A percentile compares a stretch with the other conserved stretches of the same genome.
Evolutionary conservation across 2,888 invertebrate species (phyloP).

Genomic region (Barypeithes pellucidus): DNA sequence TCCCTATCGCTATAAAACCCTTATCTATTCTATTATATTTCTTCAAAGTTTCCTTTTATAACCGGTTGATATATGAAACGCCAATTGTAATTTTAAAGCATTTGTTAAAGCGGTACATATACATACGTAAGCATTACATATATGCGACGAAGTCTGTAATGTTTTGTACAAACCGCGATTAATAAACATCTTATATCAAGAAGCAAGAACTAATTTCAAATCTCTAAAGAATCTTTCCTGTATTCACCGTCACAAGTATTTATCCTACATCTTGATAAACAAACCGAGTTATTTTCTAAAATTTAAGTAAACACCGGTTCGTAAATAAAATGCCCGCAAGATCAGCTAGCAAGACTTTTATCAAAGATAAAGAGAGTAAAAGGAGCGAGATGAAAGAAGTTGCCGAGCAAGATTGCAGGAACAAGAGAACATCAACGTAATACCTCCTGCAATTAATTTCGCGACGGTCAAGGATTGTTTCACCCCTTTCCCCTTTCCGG

Average conservation of each 20-base stretch:
- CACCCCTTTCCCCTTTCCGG: slow-evolving; percentile 10
- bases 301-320: slow-evolving; percentile 46
- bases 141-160: slow-evolving; percentile 7
- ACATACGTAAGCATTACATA: not conserved
- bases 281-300: slow-evolving; percentile 54
- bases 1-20: too few relatives aligned
- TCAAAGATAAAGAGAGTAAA: slow-evolving; percentile 47
- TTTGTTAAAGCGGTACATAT: too few relatives aligned
- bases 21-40: too few relatives aligned
- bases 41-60: too few relatives aligned
- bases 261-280: slow-evolving; percentile 53
- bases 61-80: not conserved
- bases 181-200: slow-evolving; percentile 5
- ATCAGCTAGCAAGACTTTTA: slow-evolving; percentile 40
- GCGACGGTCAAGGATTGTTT: slow-evolving; percentile 38
- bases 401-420: slow-evolving; percentile 31
- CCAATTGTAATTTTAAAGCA: slow-evolving; percentile 3
- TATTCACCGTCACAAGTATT: slow-evolving; percentile 34
- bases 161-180: slow-evolving; percentile 4
- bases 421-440: slow-evolving; percentile 52
- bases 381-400: slow-evolving; percentile 35
- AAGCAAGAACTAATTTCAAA: slow-evolving; percentile 14
- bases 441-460: slow-evolving; percentile 54
- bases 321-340: slow-evolving; percentile 40
- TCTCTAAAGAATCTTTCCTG: slow-evolving; percentile 16